Evolutionary conservation across 2,888 invertebrate species (phyloP).

Genomic region (Arge pagana): DNA sequence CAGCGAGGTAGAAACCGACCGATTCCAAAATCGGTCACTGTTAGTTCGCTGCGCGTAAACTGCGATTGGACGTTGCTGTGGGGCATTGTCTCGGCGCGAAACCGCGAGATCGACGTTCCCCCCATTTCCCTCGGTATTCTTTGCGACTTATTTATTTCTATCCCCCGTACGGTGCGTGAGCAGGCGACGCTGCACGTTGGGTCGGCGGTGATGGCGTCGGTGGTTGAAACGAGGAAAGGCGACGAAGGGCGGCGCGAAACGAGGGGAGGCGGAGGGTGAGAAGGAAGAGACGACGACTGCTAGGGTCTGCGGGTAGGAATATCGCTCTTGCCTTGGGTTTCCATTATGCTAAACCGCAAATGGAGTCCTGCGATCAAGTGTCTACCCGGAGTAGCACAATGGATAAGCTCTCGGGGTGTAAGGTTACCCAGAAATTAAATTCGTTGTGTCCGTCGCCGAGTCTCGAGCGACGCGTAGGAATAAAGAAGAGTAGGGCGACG

Average conservation of each 20-base stretch:
- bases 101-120: no score
- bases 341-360: slow-evolving; percentile 59
- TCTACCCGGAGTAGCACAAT: slow-evolving; percentile 50
- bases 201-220: slow-evolving; percentile 28
- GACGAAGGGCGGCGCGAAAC: not conserved
- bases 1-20: no score
- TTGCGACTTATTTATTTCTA: slow-evolving; percentile 39
- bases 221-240: not conserved
- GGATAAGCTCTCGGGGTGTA: slow-evolving; percentile 54
- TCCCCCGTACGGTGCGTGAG: slow-evolving; percentile 36
- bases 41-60: no score
- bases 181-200: slow-evolving; percentile 32
- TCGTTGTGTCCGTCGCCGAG: slow-evolving; percentile 32
- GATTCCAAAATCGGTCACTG: no score
- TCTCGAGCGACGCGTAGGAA: not conserved
- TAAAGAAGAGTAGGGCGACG: slow-evolving; percentile 15
- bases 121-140: slow-evolving; percentile 15
- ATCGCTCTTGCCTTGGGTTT: slow-evolving; percentile 49
- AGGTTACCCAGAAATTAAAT: slow-evolving; percentile 57
- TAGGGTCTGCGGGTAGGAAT: slow-evolving; percentile 22
- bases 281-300: slow-evolving; percentile 26
- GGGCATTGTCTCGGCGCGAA: no score
- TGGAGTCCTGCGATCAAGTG: slow-evolving; percentile 59
- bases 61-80: no score
- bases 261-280: slow-evolving; percentile 1